Evolutionary conservation across 1,140 invertebrate species (phyloP), one percentile per base, ranked within the genome.

Genomic region (Drosophila nigromelanica): DNA sequence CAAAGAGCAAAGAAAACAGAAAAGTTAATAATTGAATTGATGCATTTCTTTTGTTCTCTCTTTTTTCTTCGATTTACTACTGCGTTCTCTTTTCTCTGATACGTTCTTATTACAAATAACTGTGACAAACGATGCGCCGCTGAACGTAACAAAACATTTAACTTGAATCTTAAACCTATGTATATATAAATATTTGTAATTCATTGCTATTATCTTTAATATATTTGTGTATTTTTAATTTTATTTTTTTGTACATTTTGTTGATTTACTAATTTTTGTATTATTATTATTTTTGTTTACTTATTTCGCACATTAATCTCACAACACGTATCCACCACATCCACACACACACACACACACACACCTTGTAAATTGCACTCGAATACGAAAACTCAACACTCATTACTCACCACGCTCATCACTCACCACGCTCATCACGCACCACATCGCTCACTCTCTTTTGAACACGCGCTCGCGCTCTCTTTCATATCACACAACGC

Each of bases 251-350:
- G 40, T 66, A 70, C 7, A 72, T 62, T 52, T 42, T 48, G 24
- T 59, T 54, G 12, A 67, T 47, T 68, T 33, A 47, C 55, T 73
- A 66, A 64, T 76, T 77, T 68, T 68, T 68, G 39, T 62, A 54
- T 60, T 68, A 68, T 72, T 72, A 48, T 10, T 63, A 30, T 35
- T 63, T 73, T 60, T 47, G 37, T 73, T 68, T 37, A 68, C 42
- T 39, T 67, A 81, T 55, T 74, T 74, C 78, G 68, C 62, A 80
- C 71, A 78, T 73, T 83, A 48, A 73, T 50, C 33, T 47, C 33
- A 24, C 45, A 27, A 50, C 24, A 59, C 37, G 24, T 52, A 7
- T 14, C 27, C 42, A 14, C 51, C 12, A 51, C 24, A 45, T 18
- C 40, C 54, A 30, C n/a, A 10, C n/a, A 58, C 66, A 12, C 12